Percentiles rank a stretch among this genome's conserved stretches.
phyloP scores from a whole-genome alignment of 2,797 vertebrate species.

The Bryconaethiops microstoma region DNA sequence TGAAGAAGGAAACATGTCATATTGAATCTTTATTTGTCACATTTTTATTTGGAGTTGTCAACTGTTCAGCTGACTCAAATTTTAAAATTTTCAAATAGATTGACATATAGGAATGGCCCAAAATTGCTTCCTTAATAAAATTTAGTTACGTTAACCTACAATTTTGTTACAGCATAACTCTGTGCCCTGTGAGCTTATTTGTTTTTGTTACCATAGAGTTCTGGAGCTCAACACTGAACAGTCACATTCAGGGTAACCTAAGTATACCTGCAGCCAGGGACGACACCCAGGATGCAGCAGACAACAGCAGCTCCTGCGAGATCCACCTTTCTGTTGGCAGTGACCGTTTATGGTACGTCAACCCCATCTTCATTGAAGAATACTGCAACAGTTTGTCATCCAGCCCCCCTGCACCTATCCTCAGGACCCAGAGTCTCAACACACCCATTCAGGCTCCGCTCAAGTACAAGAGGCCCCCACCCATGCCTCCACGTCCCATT shows the following conservation, averaged over 20 bases:
- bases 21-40: no score
- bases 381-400: conserved; percentile 62
- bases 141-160: not conserved
- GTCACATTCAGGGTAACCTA: conserved; percentile 52
- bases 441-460: conserved; percentile 44
- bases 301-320: conserved; percentile 75
- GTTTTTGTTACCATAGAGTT: conserved; percentile 79
- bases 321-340: conserved; percentile 76
- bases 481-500: conserved; percentile 72
- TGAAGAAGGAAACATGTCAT: no score
- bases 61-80: no score
- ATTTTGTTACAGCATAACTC: not conserved
- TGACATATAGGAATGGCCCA: not conserved
- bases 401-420: conserved; percentile 52
- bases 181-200: not conserved
- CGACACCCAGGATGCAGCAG: conserved; percentile 47
- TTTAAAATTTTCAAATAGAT: no score
- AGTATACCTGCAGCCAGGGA: conserved; percentile 3
- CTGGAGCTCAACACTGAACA: conserved; percentile 87
- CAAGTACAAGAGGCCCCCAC: conserved; percentile 74
- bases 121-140: not conserved
- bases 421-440: conserved; percentile 61
- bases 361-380: conserved; percentile 88
- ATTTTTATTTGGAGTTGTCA: no score
- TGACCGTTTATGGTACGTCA: conserved; percentile 85